phyloP scores from a whole-genome alignment of 2,113 vertebrate genomes.

The Equus quagga region DNA sequence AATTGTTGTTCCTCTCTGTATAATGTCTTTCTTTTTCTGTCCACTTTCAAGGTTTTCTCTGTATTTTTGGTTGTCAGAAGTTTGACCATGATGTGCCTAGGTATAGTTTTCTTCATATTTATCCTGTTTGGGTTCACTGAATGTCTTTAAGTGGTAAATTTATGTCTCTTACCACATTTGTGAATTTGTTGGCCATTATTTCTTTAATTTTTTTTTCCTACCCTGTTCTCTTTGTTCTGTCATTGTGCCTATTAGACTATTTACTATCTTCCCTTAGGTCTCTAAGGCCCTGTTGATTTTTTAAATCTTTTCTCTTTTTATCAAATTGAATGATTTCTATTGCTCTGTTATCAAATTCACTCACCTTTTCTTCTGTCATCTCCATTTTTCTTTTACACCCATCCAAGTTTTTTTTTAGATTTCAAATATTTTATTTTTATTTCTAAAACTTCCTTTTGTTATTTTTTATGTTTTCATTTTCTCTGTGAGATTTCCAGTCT shows the following conservation, averaged over 20 bases:
- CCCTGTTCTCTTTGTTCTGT: neutral
- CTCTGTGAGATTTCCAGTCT: neutral
- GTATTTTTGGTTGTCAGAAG: slow-evolving; percentile 20
- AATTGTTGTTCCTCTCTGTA: neutral
- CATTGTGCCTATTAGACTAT: neutral
- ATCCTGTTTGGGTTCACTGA: neutral
- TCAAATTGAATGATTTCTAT: neutral
- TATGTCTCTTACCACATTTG: neutral
- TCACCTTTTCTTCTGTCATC: neutral
- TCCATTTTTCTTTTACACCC: neutral
- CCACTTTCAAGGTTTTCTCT: neutral
- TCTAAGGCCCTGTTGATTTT: neutral
- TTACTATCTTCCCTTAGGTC: neutral
- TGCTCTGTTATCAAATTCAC: neutral
- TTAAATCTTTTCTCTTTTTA: neutral
- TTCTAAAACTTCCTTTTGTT: neutral
- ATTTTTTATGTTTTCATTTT: neutral
- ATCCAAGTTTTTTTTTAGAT: neutral
- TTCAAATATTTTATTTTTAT: slow-evolving; percentile 8
- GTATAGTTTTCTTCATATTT: neutral
- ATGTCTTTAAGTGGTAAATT: slow-evolving; percentile 21
- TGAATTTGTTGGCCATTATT: neutral
- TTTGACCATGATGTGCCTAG: neutral
- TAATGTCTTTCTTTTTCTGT: neutral
- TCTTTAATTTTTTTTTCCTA: neutral